phyloP scores from a whole-genome alignment of 1,140 invertebrate genomes.

The Diorhabda elongata region DNA sequence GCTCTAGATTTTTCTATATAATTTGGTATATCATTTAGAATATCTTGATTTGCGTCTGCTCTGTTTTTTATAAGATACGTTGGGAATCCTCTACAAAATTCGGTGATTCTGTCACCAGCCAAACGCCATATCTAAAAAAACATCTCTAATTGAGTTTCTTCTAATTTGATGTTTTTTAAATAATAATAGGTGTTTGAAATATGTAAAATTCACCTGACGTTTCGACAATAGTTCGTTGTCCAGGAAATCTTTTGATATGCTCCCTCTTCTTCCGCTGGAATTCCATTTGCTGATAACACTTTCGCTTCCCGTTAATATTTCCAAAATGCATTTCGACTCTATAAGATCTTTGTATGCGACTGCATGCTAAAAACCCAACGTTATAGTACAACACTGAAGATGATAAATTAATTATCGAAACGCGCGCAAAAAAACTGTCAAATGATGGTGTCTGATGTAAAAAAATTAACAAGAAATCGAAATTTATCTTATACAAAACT shows the following conservation, averaged over 20 bases:
- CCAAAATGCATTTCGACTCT: slow-evolving; percentile 36
- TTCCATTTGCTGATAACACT: slow-evolving; percentile 29
- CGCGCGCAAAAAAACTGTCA: too few relatives aligned
- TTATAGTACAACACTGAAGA: not conserved
- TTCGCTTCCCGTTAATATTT: slow-evolving; percentile 33
- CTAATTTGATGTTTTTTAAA: not conserved
- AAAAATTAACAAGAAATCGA: too few relatives aligned
- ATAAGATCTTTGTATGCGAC: slow-evolving; percentile 37
- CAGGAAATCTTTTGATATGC: slow-evolving; percentile 29
- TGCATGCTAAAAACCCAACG: slow-evolving; percentile 29
- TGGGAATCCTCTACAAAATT: slow-evolving; percentile 41
- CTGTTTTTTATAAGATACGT: slow-evolving; percentile 37
- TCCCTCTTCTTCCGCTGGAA: slow-evolving; percentile 15
- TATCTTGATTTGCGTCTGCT: slow-evolving; percentile 16
- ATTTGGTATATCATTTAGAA: slow-evolving; percentile 22
- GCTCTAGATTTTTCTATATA: slow-evolving; percentile 15
- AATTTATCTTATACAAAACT: too few relatives aligned
- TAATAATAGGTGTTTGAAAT: slow-evolving; percentile 4
- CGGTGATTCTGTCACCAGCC: slow-evolving; percentile 36
- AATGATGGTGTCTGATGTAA: too few relatives aligned
- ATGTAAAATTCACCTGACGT: slow-evolving; percentile 31
- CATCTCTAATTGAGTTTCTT: too few relatives aligned
- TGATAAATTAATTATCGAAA: slow-evolving; percentile 2
- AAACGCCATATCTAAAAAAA: slow-evolving; percentile 34
- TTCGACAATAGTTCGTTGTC: slow-evolving; percentile 34